Evolutionary conservation across 2,888 invertebrate species (phyloP).

Genomic region (Cryptophagus acutangulus): DNA sequence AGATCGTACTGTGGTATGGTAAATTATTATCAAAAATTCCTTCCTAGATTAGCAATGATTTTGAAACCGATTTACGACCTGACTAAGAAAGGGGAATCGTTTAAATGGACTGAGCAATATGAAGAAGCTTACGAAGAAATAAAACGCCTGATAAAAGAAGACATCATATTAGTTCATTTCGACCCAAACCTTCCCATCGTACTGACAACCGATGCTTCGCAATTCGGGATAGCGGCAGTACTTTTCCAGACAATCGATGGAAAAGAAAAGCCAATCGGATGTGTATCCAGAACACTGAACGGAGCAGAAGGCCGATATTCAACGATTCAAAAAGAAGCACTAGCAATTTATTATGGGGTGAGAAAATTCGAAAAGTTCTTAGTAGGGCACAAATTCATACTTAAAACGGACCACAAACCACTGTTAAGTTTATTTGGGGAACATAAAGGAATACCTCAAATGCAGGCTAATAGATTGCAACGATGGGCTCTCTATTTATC

Average conservation of each 20-base stretch:
- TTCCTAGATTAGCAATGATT: not conserved
- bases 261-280: not conserved
- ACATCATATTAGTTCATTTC: constrained; percentile 3
- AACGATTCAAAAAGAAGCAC: constrained; percentile 25
- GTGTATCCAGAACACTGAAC: constrained; percentile 4
- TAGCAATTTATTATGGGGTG: constrained; percentile 31
- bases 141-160: constrained; percentile 1
- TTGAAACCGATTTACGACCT: constrained; percentile 6
- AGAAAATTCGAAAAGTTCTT: constrained; percentile 8
- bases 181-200: constrained; percentile 10
- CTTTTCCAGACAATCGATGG: constrained; percentile 3
- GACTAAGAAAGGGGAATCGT: constrained; percentile 1
- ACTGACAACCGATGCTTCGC: constrained; percentile 7
- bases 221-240: constrained; percentile 10
- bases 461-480: constrained; percentile 10
- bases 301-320: not conserved
- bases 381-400: constrained; percentile 15
- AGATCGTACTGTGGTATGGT: constrained; percentile 4
- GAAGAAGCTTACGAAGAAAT: constrained; percentile 8
- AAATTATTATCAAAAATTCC: constrained; percentile 8
- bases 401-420: constrained; percentile 14
- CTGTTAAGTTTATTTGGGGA: constrained; percentile 13
- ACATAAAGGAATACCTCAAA: constrained; percentile 10
- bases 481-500: constrained; percentile 9
- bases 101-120: constrained; percentile 7